These are phyloP conservation scores for Schizopygopsis pylzovi DNA, from an alignment of 2,797 vertebrate species.

Conservation along the genomic window DNA sequence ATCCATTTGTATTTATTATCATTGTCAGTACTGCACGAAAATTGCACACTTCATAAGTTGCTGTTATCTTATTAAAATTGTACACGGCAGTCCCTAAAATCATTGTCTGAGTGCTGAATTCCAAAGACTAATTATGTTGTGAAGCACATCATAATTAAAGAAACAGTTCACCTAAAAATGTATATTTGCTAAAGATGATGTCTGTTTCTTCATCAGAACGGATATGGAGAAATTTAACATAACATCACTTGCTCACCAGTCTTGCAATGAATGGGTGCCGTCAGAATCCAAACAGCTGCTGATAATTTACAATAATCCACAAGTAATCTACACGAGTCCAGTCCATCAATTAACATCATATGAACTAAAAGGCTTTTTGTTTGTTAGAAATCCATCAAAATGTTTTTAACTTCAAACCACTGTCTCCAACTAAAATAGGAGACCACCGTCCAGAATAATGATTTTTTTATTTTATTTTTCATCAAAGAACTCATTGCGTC, in stretches of 20 bases:
- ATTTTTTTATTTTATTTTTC: no score
- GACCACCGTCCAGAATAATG: background rate
- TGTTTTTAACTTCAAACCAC: background rate
- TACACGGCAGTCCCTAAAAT: conserved; percentile 31
- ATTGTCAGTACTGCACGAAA: conserved; percentile 73
- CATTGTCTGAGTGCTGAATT: conserved; percentile 4
- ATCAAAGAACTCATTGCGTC: background rate
- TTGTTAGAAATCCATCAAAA: background rate
- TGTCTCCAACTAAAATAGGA: background rate
- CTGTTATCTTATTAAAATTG: conserved; percentile 76
- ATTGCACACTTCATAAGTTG: conserved; percentile 74
- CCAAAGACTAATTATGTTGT: background rate
- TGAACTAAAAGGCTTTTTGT: background rate
- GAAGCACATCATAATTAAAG: background rate
- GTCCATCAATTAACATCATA: background rate
- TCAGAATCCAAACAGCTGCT: background rate
- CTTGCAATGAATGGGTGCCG: background rate
- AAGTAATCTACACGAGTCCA: background rate
- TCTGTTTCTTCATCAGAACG: background rate
- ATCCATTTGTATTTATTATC: conserved; percentile 58
- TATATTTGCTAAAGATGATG: background rate
- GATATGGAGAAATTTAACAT: background rate
- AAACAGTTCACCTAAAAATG: background rate
- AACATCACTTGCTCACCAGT: background rate
- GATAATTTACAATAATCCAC: background rate